Evolutionary conservation across 1,140 invertebrate genomes (phyloP).

Genomic region (Heliconius eleuchia): DNA sequence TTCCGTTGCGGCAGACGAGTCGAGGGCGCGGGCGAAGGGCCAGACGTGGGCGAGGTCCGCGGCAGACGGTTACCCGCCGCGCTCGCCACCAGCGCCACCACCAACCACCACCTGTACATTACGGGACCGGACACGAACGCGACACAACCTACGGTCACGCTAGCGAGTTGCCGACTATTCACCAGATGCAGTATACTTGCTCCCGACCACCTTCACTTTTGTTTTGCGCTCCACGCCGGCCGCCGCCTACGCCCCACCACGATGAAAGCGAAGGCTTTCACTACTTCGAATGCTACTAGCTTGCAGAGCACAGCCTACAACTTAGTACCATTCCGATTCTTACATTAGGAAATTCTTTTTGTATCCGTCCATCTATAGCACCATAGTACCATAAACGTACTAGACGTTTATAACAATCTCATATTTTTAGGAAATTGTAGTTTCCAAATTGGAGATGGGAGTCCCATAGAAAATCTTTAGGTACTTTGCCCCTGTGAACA

Average conservation of each 20-base stretch:
- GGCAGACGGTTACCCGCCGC: conserved; percentile 66
- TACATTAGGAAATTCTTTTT: conserved; percentile 6
- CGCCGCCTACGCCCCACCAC: conserved; percentile 57
- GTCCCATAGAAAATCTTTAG: not conserved
- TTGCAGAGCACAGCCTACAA: not conserved
- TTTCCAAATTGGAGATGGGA: no score
- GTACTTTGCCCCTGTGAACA: not conserved
- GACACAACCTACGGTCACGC: conserved; percentile 60
- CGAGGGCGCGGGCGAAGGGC: conserved; percentile 44
- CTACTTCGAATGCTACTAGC: conserved; percentile 38
- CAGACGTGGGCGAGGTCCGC: conserved; percentile 60
- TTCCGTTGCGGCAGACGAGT: conserved; percentile 65
- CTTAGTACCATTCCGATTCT: not conserved
- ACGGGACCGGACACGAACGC: conserved; percentile 59
- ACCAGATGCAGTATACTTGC: conserved; percentile 46
- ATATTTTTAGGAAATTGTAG: not conserved
- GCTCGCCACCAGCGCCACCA: conserved; percentile 60
- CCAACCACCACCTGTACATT: conserved; percentile 70
- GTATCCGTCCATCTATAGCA: not conserved
- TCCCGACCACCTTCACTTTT: conserved; percentile 70
- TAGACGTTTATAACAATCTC: not conserved
- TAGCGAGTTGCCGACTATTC: conserved; percentile 54
- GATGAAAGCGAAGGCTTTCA: conserved; percentile 76
- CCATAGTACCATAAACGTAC: no score
- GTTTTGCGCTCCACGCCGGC: conserved; percentile 51